Base-by-base conservation (phyloP, 1,140 invertebrate species). In the Leptinotarsa texana region DNA sequence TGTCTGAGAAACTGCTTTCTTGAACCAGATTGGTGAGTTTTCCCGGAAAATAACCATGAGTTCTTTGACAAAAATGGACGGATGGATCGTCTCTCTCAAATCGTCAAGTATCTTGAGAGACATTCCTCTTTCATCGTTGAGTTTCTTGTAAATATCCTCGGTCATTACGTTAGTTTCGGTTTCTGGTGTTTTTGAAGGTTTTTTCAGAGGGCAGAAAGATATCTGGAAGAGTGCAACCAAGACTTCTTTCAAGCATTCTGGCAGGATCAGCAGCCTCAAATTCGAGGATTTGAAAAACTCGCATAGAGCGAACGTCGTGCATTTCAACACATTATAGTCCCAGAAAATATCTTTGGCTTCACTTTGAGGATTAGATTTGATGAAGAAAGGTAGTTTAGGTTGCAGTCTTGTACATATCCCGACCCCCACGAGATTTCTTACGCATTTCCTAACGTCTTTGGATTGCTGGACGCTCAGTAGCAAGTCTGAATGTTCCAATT, bases 211-310 rank as follows among this genome's bases (percentile, higher is more conserved):
- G 24, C 89, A 91, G 87, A 90, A 89, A 33, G 89, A 87, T 71
- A 94, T 84, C 84, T 94, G 93, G 78, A 93, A 88, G n/a, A 94
- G 82, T 11, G 89, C 88, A 77, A 89, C 89, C 63, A 95, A 83
- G 75, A 93, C 87, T 72, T 85, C 85, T 77, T 84, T 85, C 17
- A 89, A 81, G 81, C 85, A 86, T 66, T 87, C 82, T 22, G 86
- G 85, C 63, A 88, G 77, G 11, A 89, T 85, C 18, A 88, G 85
- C 74, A 81, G 85, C 65, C 79, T 76, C 69, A 85, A 69, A 51
- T 76, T 67, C 61, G 47, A 15, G 57, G 72, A 77, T 74, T 78
- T 79, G 63, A 83, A 70, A 57, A 76, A 75, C n/a, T 77, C 67
- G 49, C 48, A 76, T 17, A 80, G 75, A 65, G 84, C 84, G 82